Evolutionary conservation across 2,797 vertebrate genomes (phyloP).

Genomic region (Selene dorsalis): DNA sequence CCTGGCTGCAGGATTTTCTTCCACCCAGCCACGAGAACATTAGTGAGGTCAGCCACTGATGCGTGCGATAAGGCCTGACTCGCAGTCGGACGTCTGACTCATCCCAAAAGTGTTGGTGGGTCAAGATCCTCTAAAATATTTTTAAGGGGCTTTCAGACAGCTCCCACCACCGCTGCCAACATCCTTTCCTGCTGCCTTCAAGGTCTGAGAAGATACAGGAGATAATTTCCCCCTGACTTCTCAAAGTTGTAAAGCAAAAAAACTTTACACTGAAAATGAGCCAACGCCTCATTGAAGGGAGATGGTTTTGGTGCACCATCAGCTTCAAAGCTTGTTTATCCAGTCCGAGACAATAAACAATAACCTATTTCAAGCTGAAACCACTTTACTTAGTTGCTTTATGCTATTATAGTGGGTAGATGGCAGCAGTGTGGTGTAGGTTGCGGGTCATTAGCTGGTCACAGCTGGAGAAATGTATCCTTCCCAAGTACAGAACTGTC

Average conservation of each 20-base stretch:
- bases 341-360: not conserved
- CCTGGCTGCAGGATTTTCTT: too few species aligned
- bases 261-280: not conserved
- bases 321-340: not conserved
- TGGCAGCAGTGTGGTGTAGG: conserved; percentile 2
- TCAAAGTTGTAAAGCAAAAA: too few species aligned
- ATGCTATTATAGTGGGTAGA: not conserved
- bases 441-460: not conserved
- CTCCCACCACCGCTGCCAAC: not conserved
- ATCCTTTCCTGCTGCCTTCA: not conserved
- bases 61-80: not conserved
- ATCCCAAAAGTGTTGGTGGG: not conserved
- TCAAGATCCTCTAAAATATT: not conserved
- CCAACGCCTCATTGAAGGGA: too few species aligned
- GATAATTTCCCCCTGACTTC: too few species aligned
- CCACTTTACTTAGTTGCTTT: not conserved
- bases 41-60: not conserved
- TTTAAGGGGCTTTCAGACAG: not conserved
- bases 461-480: conserved; percentile 4
- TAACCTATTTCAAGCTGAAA: not conserved
- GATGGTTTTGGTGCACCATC: not conserved
- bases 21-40: not conserved
- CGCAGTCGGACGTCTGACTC: not conserved
- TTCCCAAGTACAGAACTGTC: not conserved
- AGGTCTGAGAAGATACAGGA: not conserved